A percentile compares a stretch with the other conserved stretches of the same genome.
Conservation (phyloP, 2,797 vertebrate genomes). For the Otolemur crassicaudatus region DNA sequence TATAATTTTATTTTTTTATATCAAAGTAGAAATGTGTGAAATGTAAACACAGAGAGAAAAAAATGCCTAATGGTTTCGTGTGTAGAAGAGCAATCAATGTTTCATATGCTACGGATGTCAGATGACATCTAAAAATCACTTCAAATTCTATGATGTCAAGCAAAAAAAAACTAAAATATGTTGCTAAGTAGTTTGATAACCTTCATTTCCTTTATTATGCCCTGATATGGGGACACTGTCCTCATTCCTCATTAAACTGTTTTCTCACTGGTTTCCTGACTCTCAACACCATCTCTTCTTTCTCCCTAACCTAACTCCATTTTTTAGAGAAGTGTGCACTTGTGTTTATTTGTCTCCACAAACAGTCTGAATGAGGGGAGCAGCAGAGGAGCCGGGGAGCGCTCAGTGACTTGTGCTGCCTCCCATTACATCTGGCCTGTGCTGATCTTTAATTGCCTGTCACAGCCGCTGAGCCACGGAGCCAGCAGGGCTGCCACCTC, state of each 20-base stretch:
- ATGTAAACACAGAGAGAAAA: neutral
- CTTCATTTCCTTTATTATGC: neutral
- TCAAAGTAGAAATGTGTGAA: neutral
- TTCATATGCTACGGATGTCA: neutral
- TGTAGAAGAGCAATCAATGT: neutral
- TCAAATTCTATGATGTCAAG: neutral
- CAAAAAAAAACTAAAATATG: neutral
- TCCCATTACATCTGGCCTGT: slow-evolving; percentile 86
- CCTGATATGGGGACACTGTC: neutral
- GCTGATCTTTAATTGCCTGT: slow-evolving; percentile 89
- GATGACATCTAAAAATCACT: neutral
- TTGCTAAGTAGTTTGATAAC: neutral
- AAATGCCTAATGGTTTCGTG: neutral
- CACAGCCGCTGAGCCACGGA: slow-evolving; percentile 85
- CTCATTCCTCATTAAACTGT: neutral
- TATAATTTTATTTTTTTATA: neutral
- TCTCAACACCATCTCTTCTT: neutral
- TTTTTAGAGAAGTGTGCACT: slow-evolving; percentile 42
- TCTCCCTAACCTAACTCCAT: neutral
- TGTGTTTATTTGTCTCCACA: slow-evolving; percentile 82
- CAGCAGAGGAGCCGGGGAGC: slow-evolving; percentile 71
- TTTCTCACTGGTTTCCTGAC: neutral
- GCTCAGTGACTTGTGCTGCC: slow-evolving; percentile 81
- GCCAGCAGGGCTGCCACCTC: slow-evolving; percentile 86
- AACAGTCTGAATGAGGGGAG: slow-evolving; percentile 76